Evolutionary conservation across 2,888 invertebrate genomes (phyloP), one percentile per base, ranked within the genome.

Genomic region (Dexiosoma caninum): DNA sequence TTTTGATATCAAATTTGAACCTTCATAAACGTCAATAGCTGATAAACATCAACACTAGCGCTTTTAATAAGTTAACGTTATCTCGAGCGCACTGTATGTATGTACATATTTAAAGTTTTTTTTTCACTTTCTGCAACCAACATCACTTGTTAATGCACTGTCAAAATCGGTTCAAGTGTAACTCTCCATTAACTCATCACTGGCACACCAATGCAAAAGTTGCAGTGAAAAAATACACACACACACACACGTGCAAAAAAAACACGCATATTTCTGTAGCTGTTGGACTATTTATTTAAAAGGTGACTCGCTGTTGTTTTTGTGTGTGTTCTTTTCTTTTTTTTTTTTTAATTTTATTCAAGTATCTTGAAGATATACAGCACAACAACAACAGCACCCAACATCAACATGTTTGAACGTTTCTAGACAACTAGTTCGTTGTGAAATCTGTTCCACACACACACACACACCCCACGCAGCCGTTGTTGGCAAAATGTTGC

Each of bases 331-430:
- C 8, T 40, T 27, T 9, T 2, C 14, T 40, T 19, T 21, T 5
- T n/a, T 16, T 27, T 55, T 32, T 10, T 27, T 4, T 51, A 27
- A 19, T 40, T 14, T 19, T 35, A 14, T 8, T 16, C 32, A 64
- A 70, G 19, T 78, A 71, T 78, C 71, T 78, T 40, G n/a, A 59
- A 78, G 71, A 71, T 78, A 64, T 55, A 55, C 21, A 51, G n/a
- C n/a, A 71, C 57, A 30, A 42, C 1, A 8, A 9, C 23, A 51
- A 35, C 1, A 6, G 27, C 4, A 14, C 35, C 0, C 32, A 49
- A 59, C 37, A 10, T 59, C 64, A 67, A 75, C 67, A 27, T 59
- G 75, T 51, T 16, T 12, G 42, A 35, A 10, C 6, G n/a, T 37
- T 42, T 19, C 19, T 7, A 6, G 14, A 19, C 19, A 32, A 42